These are phyloP conservation scores for Malurus cyaneus DNA, from an alignment of 2,113 vertebrate genomes.

Conservation along the genomic window DNA sequence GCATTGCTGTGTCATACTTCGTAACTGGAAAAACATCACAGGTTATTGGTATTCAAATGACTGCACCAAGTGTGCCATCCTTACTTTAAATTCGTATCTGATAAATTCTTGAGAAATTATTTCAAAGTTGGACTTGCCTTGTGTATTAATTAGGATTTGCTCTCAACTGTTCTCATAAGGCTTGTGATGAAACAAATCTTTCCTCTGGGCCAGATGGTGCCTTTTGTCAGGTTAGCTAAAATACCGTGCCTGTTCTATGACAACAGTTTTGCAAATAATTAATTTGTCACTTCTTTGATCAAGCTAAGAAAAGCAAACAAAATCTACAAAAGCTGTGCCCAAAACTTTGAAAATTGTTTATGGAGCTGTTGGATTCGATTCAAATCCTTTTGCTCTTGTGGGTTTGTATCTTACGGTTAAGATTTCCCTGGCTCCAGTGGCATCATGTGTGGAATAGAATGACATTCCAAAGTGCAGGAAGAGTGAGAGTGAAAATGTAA, in stretches of 20 bases:
- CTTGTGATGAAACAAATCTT: background rate
- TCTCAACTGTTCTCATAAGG: background rate
- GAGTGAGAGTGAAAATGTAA: background rate
- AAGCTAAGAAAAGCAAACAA: background rate
- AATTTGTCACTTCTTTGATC: slow-evolving; percentile 6
- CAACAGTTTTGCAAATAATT: background rate
- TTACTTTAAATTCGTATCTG: slow-evolving; percentile 1
- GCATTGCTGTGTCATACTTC: background rate
- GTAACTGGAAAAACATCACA: background rate
- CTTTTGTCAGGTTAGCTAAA: slow-evolving; percentile 35
- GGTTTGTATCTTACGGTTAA: background rate
- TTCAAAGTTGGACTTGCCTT: background rate
- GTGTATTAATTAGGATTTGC: slow-evolving; percentile 27
- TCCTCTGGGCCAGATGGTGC: slow-evolving; percentile 4
- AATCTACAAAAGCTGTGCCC: background rate
- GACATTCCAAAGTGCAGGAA: background rate
- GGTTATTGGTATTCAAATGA: background rate
- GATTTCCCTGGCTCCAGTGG: background rate
- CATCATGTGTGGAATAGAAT: background rate
- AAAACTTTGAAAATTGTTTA: background rate
- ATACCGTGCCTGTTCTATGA: background rate
- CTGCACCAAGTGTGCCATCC: background rate
- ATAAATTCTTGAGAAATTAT: background rate
- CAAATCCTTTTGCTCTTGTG: background rate
- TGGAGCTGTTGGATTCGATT: background rate